Evolutionary conservation across 2,797 vertebrate species (phyloP).

Genomic region (Gymnoscopelus microlampas): DNA sequence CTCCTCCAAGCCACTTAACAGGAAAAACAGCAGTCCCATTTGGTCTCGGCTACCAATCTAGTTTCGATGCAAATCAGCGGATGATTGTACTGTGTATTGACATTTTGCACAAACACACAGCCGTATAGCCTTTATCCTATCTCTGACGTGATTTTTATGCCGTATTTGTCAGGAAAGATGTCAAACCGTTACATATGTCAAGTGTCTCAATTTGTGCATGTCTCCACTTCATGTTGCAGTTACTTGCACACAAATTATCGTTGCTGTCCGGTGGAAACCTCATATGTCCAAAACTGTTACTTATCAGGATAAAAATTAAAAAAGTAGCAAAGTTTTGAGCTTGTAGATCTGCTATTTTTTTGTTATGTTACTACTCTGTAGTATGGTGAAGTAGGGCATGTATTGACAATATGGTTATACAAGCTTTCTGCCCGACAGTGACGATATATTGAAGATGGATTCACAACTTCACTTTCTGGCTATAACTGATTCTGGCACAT

Average conservation of each 20-base stretch:
- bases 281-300: too few species aligned
- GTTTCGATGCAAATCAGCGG: slow-evolving; percentile 30
- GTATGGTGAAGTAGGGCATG: too few species aligned
- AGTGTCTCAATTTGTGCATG: neutral
- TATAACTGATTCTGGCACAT: too few species aligned
- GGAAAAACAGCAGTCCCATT: slow-evolving; percentile 43
- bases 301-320: neutral
- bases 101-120: neutral
- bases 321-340: neutral
- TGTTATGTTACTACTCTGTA: too few species aligned
- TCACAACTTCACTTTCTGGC: neutral
- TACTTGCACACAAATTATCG: neutral
- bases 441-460: neutral
- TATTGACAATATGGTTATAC: neutral
- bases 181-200: neutral
- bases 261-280: neutral
- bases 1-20: slow-evolving; percentile 40
- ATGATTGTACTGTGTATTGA: slow-evolving; percentile 19
- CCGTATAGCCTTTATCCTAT: slow-evolving; percentile 4
- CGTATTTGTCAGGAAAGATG: neutral
- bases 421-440: neutral
- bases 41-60: slow-evolving; percentile 29
- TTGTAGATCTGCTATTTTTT: neutral
- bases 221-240: neutral
- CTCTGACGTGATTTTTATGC: neutral